Conservation (phyloP, 2,888 invertebrate species). For the Smittia aterrima region DNA sequence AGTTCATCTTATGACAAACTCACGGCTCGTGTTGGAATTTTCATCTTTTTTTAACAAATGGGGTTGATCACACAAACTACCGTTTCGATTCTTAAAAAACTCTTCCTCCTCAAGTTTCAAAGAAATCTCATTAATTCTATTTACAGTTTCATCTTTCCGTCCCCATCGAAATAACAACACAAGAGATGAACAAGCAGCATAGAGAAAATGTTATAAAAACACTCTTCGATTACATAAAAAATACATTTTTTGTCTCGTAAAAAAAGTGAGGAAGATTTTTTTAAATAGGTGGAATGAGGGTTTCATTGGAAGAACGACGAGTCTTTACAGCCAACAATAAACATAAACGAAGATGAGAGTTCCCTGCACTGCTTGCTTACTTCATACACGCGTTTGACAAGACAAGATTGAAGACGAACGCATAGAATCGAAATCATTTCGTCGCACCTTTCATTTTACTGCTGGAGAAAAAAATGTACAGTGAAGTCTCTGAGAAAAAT, state of each 20-base stretch:
- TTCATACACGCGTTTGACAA: slow-evolving; percentile 3
- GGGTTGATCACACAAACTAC: slow-evolving; percentile 4
- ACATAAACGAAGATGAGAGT: neutral
- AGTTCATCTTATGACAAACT: neutral
- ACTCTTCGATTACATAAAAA: slow-evolving; percentile 27
- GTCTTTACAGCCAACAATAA: slow-evolving; percentile 9
- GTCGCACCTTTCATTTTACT: neutral
- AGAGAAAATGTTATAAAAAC: slow-evolving; percentile 5
- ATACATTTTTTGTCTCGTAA: slow-evolving; percentile 15
- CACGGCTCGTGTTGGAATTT: slow-evolving; percentile 1
- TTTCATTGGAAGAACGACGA: neutral
- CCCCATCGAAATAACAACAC: neutral
- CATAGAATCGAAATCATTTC: neutral
- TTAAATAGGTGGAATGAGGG: slow-evolving; percentile 26
- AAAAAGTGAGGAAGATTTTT: neutral
- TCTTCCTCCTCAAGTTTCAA: slow-evolving; percentile 1
- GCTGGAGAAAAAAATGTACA: neutral
- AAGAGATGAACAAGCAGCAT: neutral
- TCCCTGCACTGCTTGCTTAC: neutral
- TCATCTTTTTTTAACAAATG: neutral
- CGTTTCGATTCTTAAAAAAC: slow-evolving; percentile 2
- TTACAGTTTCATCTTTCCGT: slow-evolving; percentile 17
- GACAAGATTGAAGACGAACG: neutral
- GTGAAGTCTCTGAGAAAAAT: neutral
- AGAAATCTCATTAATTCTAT: slow-evolving; percentile 23